phyloP scores from a whole-genome alignment of 2,888 invertebrate species.

The Spisula solida region DNA sequence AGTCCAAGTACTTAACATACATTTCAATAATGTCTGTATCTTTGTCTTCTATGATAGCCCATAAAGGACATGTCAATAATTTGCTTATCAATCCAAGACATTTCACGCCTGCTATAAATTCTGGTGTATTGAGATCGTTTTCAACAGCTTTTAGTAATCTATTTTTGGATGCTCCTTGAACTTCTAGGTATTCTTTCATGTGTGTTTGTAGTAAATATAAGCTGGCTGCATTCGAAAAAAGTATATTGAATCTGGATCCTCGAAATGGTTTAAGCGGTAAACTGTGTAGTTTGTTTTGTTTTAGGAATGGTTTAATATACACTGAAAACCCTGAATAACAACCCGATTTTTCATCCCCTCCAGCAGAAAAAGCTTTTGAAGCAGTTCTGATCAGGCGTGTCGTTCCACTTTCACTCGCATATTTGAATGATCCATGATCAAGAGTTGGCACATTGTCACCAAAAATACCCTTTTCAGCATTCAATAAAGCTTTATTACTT shows the following conservation, averaged over 20 bases:
- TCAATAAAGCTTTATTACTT: conserved; percentile 33
- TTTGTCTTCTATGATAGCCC: conserved; percentile 49
- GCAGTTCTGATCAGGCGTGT: conserved; percentile 54
- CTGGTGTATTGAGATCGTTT: conserved; percentile 39
- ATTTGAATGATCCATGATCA: conserved; percentile 43
- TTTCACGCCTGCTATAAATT: conserved; percentile 47
- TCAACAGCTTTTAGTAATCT: conserved; percentile 58
- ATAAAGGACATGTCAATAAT: conserved; percentile 48
- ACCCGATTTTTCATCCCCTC: conserved; percentile 62
- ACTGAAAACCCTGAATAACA: conserved; percentile 43
- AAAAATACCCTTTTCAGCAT: conserved; percentile 47
- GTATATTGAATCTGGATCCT: conserved; percentile 55
- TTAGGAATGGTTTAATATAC: conserved; percentile 37
- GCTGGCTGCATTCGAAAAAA: conserved; percentile 48
- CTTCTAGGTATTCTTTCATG: background rate
- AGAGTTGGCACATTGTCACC: conserved; percentile 33
- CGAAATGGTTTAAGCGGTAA: conserved; percentile 42
- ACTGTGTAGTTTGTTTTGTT: conserved; percentile 6
- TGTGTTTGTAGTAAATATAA: no score
- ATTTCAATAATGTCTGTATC: conserved; percentile 44
- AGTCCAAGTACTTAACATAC: conserved; percentile 49
- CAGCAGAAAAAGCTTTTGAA: conserved; percentile 58
- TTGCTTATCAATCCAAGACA: conserved; percentile 38
- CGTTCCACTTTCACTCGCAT: conserved; percentile 44
- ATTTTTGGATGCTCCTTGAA: conserved; percentile 26